phyloP scores from a whole-genome alignment of 2,113 vertebrate species.

The Ellobius talpinus region DNA sequence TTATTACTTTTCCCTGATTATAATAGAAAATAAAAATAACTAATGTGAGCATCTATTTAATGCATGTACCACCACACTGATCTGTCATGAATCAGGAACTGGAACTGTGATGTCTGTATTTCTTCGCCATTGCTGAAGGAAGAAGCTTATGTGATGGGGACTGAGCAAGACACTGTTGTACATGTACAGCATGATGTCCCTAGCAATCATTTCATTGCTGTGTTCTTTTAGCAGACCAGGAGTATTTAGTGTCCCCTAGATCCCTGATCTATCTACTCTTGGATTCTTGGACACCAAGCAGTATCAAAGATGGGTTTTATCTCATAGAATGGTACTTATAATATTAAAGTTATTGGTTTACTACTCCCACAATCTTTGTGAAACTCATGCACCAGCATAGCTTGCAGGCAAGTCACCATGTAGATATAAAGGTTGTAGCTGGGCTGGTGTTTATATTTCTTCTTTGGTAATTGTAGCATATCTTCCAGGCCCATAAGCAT shows the following conservation, averaged over 20 bases:
- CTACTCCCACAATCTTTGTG: not conserved
- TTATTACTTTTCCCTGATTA: not conserved
- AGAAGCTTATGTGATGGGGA: accelerated
- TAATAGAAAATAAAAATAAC: not conserved
- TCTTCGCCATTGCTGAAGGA: not conserved
- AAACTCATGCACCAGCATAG: not conserved
- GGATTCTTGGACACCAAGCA: not conserved
- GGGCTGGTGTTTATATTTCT: not conserved
- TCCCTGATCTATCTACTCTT: not conserved
- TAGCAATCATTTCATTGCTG: not conserved
- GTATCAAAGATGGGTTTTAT: not conserved
- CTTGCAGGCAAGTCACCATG: not conserved
- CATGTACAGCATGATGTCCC: not conserved
- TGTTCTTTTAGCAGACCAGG: not conserved
- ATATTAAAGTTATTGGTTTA: not conserved
- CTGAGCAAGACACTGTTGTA: not conserved
- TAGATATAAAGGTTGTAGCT: not conserved
- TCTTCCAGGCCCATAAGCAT: not conserved
- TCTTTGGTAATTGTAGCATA: not conserved
- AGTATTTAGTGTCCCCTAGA: not conserved
- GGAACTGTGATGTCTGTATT: not conserved
- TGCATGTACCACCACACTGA: not conserved
- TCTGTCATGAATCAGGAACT: not conserved
- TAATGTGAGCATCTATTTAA: not conserved
- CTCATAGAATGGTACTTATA: not conserved